A percentile compares a stretch with the other conserved stretches of the same genome.
Evolutionary conservation across 2,113 vertebrate species (phyloP).

Genomic region (Phylloscopus whistleri): DNA sequence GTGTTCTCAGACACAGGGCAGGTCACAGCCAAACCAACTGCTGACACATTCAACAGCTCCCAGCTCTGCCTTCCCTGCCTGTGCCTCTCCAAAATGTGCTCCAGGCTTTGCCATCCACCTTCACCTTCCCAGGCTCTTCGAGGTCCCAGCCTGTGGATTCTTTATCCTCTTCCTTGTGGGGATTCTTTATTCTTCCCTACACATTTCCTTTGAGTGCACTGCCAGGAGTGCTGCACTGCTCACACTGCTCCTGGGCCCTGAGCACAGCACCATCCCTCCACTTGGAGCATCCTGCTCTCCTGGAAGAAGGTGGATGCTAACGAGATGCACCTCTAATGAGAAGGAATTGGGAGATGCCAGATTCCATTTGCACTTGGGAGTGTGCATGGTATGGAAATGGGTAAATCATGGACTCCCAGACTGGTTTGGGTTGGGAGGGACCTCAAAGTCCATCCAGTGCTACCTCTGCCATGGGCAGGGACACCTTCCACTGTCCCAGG

Average conservation of each 20-base stretch:
- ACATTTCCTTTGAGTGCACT: not conserved
- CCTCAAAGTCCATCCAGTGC: fast-evolving
- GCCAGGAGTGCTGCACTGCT: not conserved
- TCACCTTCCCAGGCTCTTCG: not conserved
- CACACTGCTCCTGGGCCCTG: not conserved
- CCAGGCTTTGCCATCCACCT: not conserved
- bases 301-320: not conserved
- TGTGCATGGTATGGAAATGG: not conserved
- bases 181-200: not conserved
- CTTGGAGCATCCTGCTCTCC: not conserved
- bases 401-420: not conserved
- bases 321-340: not conserved
- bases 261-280: not conserved
- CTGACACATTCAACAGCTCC: not conserved
- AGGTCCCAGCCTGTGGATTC: not conserved
- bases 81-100: not conserved
- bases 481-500: not conserved
- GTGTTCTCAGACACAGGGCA: not conserved
- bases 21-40: not conserved
- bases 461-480: not conserved
- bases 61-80: not conserved
- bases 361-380: not conserved
- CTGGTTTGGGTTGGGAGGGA: no score
- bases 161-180: not conserved
- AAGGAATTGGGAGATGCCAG: not conserved